Evolutionary conservation across 1,140 invertebrate species (phyloP).

Genomic region (Matsumurasca onukii): DNA sequence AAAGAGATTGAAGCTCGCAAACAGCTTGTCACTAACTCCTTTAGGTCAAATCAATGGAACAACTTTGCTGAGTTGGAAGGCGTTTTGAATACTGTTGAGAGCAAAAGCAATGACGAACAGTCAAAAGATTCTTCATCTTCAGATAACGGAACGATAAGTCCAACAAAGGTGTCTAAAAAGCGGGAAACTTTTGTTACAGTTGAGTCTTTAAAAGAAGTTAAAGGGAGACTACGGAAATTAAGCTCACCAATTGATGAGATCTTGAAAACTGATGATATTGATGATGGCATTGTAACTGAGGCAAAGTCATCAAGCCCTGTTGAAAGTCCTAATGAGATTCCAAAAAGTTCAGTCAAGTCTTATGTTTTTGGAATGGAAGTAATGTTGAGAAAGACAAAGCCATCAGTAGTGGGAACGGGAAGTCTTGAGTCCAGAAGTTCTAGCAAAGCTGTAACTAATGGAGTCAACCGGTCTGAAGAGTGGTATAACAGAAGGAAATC

Average conservation of each 20-base stretch:
- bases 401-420: constrained; percentile 50
- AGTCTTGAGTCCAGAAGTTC: constrained; percentile 56
- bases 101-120: neutral
- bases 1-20: constrained; percentile 32
- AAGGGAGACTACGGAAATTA: constrained; percentile 51
- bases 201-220: constrained; percentile 58
- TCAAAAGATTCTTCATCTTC: neutral
- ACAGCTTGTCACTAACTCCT: constrained; percentile 24
- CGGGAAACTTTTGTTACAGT: constrained; percentile 55
- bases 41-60: constrained; percentile 28
- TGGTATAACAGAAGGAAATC: constrained; percentile 70
- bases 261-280: constrained; percentile 41
- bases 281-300: constrained; percentile 52
- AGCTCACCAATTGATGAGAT: constrained; percentile 41
- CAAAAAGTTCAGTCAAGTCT: constrained; percentile 45
- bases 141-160: neutral
- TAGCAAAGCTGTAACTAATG: constrained; percentile 48
- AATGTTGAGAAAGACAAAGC: constrained; percentile 44
- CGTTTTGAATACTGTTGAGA: constrained; percentile 18
- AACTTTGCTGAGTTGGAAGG: constrained; percentile 32
- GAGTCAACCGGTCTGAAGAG: constrained; percentile 53
- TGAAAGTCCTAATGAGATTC: constrained; percentile 31
- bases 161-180: constrained; percentile 32
- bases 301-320: constrained; percentile 35
- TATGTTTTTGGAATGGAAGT: constrained; percentile 51